Conservation (phyloP, 23 tunicate genomes). For the Aplidium turbinatum region DNA sequence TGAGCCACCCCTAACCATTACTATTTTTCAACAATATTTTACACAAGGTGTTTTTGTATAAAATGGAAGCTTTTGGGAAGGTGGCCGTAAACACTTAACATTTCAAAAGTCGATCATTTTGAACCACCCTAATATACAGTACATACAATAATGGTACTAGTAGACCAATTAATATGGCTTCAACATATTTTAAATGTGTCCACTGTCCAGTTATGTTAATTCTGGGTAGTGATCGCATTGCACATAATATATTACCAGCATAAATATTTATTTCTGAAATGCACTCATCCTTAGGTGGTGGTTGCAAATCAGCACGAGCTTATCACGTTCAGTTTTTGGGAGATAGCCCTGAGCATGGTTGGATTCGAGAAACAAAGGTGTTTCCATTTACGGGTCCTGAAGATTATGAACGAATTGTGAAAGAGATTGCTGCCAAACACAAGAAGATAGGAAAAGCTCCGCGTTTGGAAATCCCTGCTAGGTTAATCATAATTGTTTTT, state of each 20-base stretch:
- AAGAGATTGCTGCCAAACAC: slow-evolving; percentile 22
- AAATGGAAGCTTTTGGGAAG: too few species aligned
- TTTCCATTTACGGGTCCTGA: slow-evolving; percentile 45
- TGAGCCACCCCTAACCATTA: too few species aligned
- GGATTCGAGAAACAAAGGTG: slow-evolving; percentile 59
- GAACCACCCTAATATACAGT: too few species aligned
- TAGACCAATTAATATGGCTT: not conserved
- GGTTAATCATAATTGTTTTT: slow-evolving; percentile 42
- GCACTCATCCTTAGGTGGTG: slow-evolving; percentile 29
- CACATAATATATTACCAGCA: too few species aligned
- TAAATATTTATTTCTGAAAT: too few species aligned
- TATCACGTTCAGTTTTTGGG: slow-evolving; percentile 91
- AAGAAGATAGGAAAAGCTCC: slow-evolving; percentile 45
- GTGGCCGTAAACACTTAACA: too few species aligned
- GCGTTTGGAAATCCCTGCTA: slow-evolving; percentile 48
- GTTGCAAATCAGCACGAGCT: slow-evolving; percentile 21
- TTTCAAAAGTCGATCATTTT: too few species aligned
- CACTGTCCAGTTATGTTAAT: too few species aligned
- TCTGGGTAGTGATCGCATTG: too few species aligned
- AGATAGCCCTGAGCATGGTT: slow-evolving; percentile 81
- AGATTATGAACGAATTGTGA: slow-evolving; percentile 49
- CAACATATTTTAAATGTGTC: not conserved
- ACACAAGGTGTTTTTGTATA: too few species aligned
- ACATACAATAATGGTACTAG: too few species aligned
- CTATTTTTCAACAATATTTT: too few species aligned